Conservation (phyloP, 2,888 invertebrate genomes). For the Brenthis daphne region DNA sequence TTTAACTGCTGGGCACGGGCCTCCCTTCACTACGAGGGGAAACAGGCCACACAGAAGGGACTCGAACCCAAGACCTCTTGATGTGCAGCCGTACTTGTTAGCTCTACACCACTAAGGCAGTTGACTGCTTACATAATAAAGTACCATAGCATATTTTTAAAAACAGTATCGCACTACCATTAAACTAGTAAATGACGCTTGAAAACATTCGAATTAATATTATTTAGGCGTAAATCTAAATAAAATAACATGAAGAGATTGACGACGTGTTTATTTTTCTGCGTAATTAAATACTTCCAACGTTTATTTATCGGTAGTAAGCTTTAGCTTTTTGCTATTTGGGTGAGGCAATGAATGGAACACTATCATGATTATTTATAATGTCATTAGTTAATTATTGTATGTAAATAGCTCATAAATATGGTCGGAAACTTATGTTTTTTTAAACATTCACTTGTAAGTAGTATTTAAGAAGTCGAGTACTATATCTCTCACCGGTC, state of each 20-base stretch:
- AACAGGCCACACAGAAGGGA: no score
- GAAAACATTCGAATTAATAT: constrained; percentile 6
- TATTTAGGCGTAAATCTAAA: constrained; percentile 7
- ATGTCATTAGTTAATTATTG: constrained; percentile 2
- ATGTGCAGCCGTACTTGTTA: no score
- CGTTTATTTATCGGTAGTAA: constrained; percentile 4
- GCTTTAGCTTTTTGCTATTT: background rate
- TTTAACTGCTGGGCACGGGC: no score
- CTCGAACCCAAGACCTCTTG: no score
- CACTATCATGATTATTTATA: constrained; percentile 3
- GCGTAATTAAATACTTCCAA: constrained; percentile 13
- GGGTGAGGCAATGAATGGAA: background rate
- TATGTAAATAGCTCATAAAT: no score
- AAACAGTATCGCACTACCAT: background rate
- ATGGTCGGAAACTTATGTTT: no score
- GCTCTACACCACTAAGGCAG: no score
- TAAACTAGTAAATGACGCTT: background rate
- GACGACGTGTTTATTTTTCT: constrained; percentile 14
- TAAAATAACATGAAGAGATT: constrained; percentile 21
- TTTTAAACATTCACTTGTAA: no score
- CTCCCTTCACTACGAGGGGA: no score
- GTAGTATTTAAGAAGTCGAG: no score
- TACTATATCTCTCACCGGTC: no score
- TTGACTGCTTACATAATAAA: constrained; percentile 2
- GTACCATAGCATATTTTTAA: background rate